These are phyloP conservation scores for Staurois parvus DNA, from an alignment of 2,797 vertebrate species.

Conservation along the genomic window DNA sequence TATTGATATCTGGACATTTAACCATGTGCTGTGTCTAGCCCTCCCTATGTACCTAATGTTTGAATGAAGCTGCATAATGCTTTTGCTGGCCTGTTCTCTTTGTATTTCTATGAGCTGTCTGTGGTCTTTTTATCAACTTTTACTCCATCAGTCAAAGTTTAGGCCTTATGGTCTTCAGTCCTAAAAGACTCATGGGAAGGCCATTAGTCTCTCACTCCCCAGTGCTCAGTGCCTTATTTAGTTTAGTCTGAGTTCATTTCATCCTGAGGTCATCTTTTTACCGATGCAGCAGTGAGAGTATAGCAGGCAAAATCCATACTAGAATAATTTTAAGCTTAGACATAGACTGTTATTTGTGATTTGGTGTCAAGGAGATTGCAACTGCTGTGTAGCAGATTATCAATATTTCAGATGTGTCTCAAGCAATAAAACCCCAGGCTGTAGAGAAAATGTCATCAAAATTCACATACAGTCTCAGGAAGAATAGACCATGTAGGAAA, in stretches of 20 bases:
- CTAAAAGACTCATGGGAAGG: conserved; percentile 41
- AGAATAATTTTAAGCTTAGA: conserved; percentile 28
- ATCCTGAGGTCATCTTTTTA: conserved; percentile 54
- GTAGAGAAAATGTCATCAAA: conserved; percentile 1
- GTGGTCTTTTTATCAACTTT: conserved; percentile 40
- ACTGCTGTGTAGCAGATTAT: conserved; percentile 27
- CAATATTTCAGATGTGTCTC: conserved; percentile 44
- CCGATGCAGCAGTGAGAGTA: conserved; percentile 25
- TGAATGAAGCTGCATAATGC: conserved; percentile 3
- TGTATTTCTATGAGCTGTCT: conserved; percentile 28
- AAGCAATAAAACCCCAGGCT: conserved; percentile 20
- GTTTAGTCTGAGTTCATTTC: conserved; percentile 45
- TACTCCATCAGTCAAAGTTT: conserved; percentile 38
- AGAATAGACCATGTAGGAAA: neutral
- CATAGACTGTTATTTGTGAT: conserved; percentile 31
- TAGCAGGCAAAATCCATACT: conserved; percentile 35
- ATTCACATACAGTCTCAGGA: neutral
- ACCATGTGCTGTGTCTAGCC: conserved; percentile 10
- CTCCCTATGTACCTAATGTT: neutral
- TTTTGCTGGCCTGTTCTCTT: neutral
- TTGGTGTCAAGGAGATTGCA: neutral
- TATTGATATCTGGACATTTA: conserved; percentile 48
- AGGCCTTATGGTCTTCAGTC: conserved; percentile 56
- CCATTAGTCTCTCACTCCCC: conserved; percentile 49
- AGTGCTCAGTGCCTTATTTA: neutral